Evolutionary conservation across 1,140 invertebrate genomes (phyloP), one percentile per base, ranked within the genome.

Genomic region (Cylas formicarius): DNA sequence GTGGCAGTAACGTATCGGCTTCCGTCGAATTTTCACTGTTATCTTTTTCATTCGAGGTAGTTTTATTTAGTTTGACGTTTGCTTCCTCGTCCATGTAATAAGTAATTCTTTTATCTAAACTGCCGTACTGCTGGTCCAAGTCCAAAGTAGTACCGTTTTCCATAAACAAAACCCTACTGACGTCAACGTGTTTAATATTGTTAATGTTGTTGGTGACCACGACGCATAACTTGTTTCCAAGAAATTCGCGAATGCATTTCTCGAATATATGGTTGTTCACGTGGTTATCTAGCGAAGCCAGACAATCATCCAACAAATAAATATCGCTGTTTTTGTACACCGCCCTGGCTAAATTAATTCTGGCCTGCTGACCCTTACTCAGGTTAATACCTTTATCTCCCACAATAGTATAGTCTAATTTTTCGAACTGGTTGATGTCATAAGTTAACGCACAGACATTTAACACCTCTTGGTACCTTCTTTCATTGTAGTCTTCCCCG

Each of bases 181-280:
- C 28, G 8, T 44, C 40, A 11, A 21, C 35, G 13, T 28, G 74
- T 76, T 61, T 75, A 49, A 58, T 90, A 57, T 86, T 88, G 60
- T 90, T 86, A 36, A 91, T 61, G 61, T 93, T 90, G 67, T 95
- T 89, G 1, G 89, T 93, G 3, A 90, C 85, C 11, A 91, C 69
- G 56, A 95, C 76, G 1, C 81, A 68, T 5, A 83, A 81, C 55
- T 88, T 82, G 16, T 76, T 66, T 18, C 75, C 72, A 45, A 92
- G 62, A 57, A 79, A 83, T 5, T 75, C 75, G 5, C 69, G 69
- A 33, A 86, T 74, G 51, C 81, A 84, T n/a, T 80, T 71, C 52
- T 84, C 74, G 54, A 84, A 82, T 11, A 85, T 68, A 50, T 80
- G 73, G 0, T 76, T 72, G 10, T 78, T 78, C 0, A 85, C 82